A percentile compares a stretch with the other conserved stretches of the same genome.
phyloP scores from a whole-genome alignment of 2,797 vertebrate genomes.

The Poecilia wingei region DNA sequence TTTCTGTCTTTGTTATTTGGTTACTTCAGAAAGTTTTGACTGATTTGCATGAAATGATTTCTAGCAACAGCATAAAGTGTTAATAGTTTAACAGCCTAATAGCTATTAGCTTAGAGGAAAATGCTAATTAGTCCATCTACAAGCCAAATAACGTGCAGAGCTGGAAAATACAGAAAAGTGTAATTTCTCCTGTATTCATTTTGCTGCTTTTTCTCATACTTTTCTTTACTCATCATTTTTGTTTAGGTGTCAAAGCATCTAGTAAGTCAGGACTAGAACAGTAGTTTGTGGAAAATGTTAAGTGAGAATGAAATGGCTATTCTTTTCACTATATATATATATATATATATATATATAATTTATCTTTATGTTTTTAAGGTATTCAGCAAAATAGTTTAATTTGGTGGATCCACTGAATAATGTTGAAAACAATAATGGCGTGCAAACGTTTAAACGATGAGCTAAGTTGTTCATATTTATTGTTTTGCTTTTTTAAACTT shows the following conservation, averaged over 20 bases:
- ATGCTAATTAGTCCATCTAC: not conserved
- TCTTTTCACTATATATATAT: not conserved
- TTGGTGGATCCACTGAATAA: not conserved
- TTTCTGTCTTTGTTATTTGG: not conserved
- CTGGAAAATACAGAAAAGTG: not conserved
- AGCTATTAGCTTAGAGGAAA: not conserved
- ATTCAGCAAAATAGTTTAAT: not conserved
- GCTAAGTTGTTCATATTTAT: not conserved
- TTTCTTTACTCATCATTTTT: not conserved
- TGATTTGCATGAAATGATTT: not conserved
- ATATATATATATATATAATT: not conserved
- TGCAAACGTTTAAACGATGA: not conserved
- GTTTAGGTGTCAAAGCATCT: not conserved
- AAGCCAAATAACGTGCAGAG: not conserved
- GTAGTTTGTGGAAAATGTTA: not conserved
- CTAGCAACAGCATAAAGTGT: not conserved
- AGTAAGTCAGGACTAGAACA: not conserved
- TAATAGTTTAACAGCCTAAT: not conserved
- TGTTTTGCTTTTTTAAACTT: not conserved
- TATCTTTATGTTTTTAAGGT: not conserved
- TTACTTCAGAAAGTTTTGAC: not conserved
- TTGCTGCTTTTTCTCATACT: not conserved
- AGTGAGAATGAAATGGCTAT: not conserved
- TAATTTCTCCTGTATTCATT: not conserved
- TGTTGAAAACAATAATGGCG: not conserved